These are phyloP conservation scores for Patagioenas fasciata DNA, from an alignment of 2,113 vertebrate species.

Conservation along the genomic window DNA sequence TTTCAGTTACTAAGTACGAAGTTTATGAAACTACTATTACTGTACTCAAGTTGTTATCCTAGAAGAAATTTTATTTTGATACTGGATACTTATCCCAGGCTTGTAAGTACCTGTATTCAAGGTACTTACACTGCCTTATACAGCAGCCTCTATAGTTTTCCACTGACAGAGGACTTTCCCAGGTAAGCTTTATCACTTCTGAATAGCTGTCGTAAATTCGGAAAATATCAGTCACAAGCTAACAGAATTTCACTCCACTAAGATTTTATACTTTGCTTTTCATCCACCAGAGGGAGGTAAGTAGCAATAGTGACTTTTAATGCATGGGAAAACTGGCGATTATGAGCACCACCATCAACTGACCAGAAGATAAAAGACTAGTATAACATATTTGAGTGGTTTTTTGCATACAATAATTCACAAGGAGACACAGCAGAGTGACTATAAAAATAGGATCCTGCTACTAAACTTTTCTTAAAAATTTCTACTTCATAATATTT, in stretches of 20 bases:
- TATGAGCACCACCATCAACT: neutral
- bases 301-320: neutral
- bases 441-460: neutral
- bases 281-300: slow-evolving; percentile 40
- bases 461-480: neutral
- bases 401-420: neutral
- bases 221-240: neutral
- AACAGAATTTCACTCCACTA: neutral
- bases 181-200: neutral
- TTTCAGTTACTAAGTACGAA: neutral
- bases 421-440: neutral
- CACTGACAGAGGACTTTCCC: neutral
- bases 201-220: rapidly evolving
- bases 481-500: neutral
- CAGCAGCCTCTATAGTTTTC: neutral
- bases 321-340: neutral
- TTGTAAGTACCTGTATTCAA: neutral
- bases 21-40: neutral
- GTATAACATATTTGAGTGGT: neutral
- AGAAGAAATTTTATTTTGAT: neutral
- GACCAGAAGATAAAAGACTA: neutral
- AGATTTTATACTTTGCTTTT: neutral
- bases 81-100: neutral
- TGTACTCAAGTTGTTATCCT: neutral
- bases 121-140: neutral